Percentiles rank a stretch among this genome's conserved stretches.
Evolutionary conservation across 2,888 invertebrate species (phyloP).

Genomic region (Eupelmus urozonus): DNA sequence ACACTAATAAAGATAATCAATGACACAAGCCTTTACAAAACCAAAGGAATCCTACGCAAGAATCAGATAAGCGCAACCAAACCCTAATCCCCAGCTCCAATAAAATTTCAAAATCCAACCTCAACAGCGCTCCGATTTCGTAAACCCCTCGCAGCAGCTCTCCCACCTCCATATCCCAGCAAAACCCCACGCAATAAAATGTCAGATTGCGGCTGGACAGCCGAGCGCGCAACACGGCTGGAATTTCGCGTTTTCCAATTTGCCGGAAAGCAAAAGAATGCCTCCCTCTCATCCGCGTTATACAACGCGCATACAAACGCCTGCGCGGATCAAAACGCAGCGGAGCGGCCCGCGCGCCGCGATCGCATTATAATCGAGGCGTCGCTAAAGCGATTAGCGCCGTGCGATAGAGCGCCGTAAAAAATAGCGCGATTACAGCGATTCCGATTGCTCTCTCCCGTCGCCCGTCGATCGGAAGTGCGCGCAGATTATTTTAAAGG

Average conservation of each 20-base stretch:
- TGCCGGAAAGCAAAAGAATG: constrained; percentile 50
- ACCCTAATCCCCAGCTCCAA: too few relatives aligned
- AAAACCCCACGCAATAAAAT: constrained; percentile 25
- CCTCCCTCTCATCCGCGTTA: not conserved
- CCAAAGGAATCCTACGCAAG: too few relatives aligned
- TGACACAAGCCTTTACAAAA: too few relatives aligned
- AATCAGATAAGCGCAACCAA: too few relatives aligned
- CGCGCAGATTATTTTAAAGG: constrained; percentile 74
- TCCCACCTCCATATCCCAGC: not conserved
- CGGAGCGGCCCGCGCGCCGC: constrained; percentile 62
- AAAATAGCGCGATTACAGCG: constrained; percentile 71
- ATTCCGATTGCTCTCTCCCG: constrained; percentile 74
- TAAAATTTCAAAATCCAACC: too few relatives aligned
- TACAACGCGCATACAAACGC: not conserved
- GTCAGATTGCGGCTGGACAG: constrained; percentile 29
- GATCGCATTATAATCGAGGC: constrained; percentile 76
- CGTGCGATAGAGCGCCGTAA: constrained; percentile 27
- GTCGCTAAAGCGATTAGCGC: constrained; percentile 76
- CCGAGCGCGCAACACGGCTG: not conserved
- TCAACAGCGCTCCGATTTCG: not conserved
- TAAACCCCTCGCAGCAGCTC: not conserved
- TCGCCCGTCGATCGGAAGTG: constrained; percentile 67
- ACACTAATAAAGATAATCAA: too few relatives aligned
- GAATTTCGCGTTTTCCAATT: constrained; percentile 49
- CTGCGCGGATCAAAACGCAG: constrained; percentile 28